Conservation (phyloP, 53 echinoderm and acorn worm genomes). For the Paracentrotus lividus region DNA sequence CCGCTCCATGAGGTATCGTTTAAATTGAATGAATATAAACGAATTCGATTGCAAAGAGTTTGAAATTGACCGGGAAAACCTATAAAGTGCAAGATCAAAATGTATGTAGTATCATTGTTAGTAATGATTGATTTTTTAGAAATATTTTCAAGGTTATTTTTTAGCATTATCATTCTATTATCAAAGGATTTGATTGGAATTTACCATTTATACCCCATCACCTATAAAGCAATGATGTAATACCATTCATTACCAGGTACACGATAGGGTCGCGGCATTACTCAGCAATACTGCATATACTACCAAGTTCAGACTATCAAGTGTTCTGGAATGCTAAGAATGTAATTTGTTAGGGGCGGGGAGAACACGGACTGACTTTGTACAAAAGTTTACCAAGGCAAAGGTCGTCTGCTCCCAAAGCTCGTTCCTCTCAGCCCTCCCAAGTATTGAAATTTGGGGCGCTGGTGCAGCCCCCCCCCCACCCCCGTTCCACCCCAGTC, state of each 20-base stretch:
- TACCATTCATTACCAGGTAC: not conserved
- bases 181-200: no score
- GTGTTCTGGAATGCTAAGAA: conserved; percentile 2
- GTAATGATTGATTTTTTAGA: no score
- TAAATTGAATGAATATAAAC: no score
- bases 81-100: no score
- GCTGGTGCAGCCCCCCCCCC: not conserved
- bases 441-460: not conserved
- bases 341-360: conserved; percentile 43
- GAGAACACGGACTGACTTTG: conserved; percentile 48
- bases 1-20: no score
- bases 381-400: conserved; percentile 40
- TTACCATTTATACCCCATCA: no score
- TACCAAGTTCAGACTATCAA: conserved; percentile 40
- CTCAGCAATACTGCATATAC: conserved; percentile 15
- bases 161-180: no score
- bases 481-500: not conserved
- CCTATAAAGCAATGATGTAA: not conserved
- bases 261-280: conserved; percentile 21
- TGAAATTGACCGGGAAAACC: no score
- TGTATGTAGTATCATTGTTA: no score
- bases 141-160: no score
- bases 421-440: not conserved
- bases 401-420: conserved; percentile 15
- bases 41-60: no score